A percentile compares a stretch with the other conserved stretches of the same genome.
Conservation (phyloP, 2,797 vertebrate genomes). For the Crax fasciolata region DNA sequence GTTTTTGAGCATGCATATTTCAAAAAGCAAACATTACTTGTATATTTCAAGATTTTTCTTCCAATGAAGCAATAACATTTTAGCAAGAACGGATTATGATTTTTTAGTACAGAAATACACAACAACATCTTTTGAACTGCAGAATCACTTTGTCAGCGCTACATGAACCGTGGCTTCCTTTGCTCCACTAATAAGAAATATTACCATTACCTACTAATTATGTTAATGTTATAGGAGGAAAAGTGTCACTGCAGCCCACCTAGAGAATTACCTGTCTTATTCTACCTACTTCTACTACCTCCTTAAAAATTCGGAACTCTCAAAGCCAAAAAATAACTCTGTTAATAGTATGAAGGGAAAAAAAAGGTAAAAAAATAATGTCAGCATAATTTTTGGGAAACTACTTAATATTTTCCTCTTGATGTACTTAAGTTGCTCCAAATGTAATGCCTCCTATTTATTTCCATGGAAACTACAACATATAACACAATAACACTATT, state of each 20-base stretch:
- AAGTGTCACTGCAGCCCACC: background rate
- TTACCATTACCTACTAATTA: background rate
- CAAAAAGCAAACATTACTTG: constrained; percentile 20
- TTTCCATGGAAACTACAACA: too few relatives aligned
- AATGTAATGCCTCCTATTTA: too few relatives aligned
- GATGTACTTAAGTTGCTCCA: background rate
- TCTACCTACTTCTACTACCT: background rate
- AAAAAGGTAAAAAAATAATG: background rate
- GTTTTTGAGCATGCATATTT: constrained; percentile 49
- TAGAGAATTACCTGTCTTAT: background rate
- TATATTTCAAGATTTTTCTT: constrained; percentile 18
- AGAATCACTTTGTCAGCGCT: constrained; percentile 41
- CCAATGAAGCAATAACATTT: constrained; percentile 38
- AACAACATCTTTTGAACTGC: background rate
- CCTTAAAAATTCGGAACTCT: background rate
- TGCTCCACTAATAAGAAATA: background rate
- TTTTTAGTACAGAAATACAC: constrained; percentile 4
- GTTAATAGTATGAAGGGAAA: background rate
- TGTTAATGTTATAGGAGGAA: background rate
- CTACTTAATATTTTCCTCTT: background rate
- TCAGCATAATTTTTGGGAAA: background rate
- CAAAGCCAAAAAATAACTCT: background rate
- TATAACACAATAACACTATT: too few relatives aligned
- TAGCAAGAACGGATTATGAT: constrained; percentile 15
- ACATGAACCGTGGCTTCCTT: constrained; percentile 5